Evolutionary conservation across 2,888 invertebrate genomes (phyloP), one percentile per base, ranked within the genome.

Genomic region (Augiades crinisus): DNA sequence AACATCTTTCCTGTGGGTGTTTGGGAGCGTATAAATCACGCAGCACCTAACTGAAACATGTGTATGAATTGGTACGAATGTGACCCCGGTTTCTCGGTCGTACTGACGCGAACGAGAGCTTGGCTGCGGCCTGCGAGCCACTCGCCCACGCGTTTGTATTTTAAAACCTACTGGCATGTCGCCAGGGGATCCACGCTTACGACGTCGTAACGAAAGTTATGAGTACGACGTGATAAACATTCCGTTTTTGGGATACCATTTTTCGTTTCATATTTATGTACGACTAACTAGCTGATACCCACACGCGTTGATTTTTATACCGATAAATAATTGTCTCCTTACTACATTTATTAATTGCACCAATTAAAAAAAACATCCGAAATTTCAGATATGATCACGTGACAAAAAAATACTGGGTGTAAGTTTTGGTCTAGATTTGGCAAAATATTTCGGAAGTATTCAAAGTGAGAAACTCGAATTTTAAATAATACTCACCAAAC

Each of bases 81-180:
- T 60, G 63, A 65, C 58, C 61, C 55, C 57, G 51, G 59, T 38
- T n/a, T n/a, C n/a, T 19, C 8, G 31, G 16, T 22, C 19, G 30
- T 13, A 10, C 19, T 10, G 27, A 12, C 8, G 10, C 4, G 36
- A 24, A 7, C 27, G 19, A 37, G 30, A 24, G 33, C 12, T 16
- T 21, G 19, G 33, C 31, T 58, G 64, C 59, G 58, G 57, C 58
- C 54, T 60, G 60, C 65, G 59, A 50, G 40, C 60, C 47, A 55
- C 79, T 75, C 47, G 55, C 79, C 75, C 67, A 62, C 61, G 60
- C 64, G 62, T 70, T 68, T 68, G 70, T 75, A 79, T 81, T 82
- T 80, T 75, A 73, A 73, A 49, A 72, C 65, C 62, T 68, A 68
- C 73, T 81, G 79, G 81, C 82, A 62, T 63, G 64, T 65, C 72